Percentiles rank a stretch among this genome's conserved stretches.
These are phyloP conservation scores for Lepetodrilus schrolli DNA, from an alignment of 2,888 invertebrate species.

Conservation along the genomic window DNA sequence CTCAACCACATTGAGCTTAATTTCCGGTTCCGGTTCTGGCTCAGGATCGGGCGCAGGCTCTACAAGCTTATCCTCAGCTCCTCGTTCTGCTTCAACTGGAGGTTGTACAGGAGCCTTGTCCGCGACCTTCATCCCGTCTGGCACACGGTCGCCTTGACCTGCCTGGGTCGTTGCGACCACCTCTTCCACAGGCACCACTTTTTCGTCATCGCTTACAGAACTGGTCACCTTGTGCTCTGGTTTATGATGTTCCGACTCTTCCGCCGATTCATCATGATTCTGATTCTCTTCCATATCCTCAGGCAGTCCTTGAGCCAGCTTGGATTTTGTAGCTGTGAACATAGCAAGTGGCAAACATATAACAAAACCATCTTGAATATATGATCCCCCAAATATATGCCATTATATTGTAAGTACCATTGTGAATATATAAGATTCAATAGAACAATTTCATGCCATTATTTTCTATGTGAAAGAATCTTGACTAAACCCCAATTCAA, in stretches of 20 bases:
- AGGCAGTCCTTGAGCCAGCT: constrained; percentile 63
- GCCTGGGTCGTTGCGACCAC: neutral
- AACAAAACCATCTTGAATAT: too few relatives aligned
- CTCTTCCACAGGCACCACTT: constrained; percentile 4
- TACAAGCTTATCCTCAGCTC: constrained; percentile 27
- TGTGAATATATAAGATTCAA: too few relatives aligned
- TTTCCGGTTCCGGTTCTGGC: constrained; percentile 49
- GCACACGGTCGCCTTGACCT: constrained; percentile 41
- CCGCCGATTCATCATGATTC: constrained; percentile 37
- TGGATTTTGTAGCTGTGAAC: too few relatives aligned
- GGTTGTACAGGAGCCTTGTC: neutral
- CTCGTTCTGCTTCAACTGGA: constrained; percentile 31
- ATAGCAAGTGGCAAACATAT: too few relatives aligned
- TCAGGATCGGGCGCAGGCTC: constrained; percentile 37
- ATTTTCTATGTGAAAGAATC: too few relatives aligned
- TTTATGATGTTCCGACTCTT: neutral
- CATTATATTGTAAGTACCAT: too few relatives aligned
- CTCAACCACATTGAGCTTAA: constrained; percentile 68
- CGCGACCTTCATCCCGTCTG: constrained; percentile 29
- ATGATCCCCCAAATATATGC: too few relatives aligned
- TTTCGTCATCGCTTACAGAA: constrained; percentile 29
- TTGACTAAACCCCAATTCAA: too few relatives aligned
- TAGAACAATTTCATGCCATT: too few relatives aligned
- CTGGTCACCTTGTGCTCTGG: neutral
- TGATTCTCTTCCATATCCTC: constrained; percentile 59